Evolutionary conservation across 2,113 vertebrate genomes (phyloP).

Genomic region (Helogale parvula): DNA sequence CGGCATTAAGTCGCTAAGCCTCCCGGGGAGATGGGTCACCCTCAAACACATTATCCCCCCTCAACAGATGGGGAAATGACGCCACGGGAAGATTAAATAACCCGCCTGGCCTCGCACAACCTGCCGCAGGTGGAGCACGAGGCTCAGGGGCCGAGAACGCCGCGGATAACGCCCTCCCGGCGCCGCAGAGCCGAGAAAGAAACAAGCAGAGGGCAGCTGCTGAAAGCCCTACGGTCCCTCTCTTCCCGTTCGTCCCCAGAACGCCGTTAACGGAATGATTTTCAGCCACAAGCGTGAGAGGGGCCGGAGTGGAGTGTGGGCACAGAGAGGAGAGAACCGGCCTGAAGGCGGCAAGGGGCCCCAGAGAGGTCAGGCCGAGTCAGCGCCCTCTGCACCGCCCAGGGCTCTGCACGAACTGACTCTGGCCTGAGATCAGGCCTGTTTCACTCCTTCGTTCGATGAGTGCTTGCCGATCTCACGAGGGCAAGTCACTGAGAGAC

Average conservation of each 20-base stretch:
- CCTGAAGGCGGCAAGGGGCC: background rate
- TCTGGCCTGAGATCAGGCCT: background rate
- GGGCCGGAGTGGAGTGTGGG: too few species aligned
- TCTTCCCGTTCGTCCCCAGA: too few species aligned
- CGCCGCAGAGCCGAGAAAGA: background rate
- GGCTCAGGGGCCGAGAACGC: background rate
- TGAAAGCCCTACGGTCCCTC: too few species aligned
- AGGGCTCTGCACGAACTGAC: background rate
- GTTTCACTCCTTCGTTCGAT: background rate
- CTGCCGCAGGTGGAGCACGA: slow-evolving; percentile 21
- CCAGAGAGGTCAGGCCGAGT: background rate
- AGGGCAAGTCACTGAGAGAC: too few species aligned
- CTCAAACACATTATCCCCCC: slow-evolving; percentile 69
- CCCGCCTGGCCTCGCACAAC: slow-evolving; percentile 40
- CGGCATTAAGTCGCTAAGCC: slow-evolving; percentile 62
- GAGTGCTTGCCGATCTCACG: too few species aligned
- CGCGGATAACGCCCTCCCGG: background rate
- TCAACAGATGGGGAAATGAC: slow-evolving; percentile 78
- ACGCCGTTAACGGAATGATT: too few species aligned
- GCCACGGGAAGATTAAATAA: slow-evolving; percentile 76
- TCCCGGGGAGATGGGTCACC: slow-evolving; percentile 56
- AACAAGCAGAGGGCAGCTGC: too few species aligned
- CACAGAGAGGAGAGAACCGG: too few species aligned
- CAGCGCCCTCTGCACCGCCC: background rate
- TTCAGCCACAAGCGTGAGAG: too few species aligned